Evolutionary conservation across 2,888 invertebrate genomes (phyloP).

Genomic region (Aleiodes alternator): DNA sequence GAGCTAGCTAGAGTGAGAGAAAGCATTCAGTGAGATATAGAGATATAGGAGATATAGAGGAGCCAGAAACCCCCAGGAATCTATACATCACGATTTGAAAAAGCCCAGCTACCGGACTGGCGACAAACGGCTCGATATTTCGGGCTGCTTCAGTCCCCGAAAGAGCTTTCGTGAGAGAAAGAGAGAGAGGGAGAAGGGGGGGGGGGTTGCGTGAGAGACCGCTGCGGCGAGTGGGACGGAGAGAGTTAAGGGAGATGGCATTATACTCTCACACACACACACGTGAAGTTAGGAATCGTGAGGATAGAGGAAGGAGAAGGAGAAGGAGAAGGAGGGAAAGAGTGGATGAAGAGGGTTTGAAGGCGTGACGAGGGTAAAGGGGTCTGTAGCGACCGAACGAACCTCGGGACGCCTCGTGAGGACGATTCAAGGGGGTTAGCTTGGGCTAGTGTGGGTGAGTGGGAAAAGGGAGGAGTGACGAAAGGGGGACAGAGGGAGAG

Average conservation of each 20-base stretch:
- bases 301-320: constrained; percentile 54
- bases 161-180: constrained; percentile 11
- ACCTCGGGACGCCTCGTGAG: constrained; percentile 53
- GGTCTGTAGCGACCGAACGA: constrained; percentile 37
- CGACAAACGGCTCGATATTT: constrained; percentile 71
- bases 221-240: background rate
- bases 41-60: background rate
- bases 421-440: constrained; percentile 41
- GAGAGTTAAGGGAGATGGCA: constrained; percentile 12
- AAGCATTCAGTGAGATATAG: too few relatives aligned
- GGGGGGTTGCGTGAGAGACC: background rate
- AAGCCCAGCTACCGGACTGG: constrained; percentile 22
- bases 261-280: background rate
- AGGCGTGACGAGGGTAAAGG: constrained; percentile 18
- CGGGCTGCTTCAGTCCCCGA: constrained; percentile 71
- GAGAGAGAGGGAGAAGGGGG: background rate
- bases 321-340: constrained; percentile 46
- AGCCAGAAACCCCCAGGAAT: constrained; percentile 13
- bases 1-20: too few relatives aligned
- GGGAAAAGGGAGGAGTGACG: constrained; percentile 44
- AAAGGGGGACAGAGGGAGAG: constrained; percentile 42
- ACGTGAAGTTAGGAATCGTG: constrained; percentile 46
- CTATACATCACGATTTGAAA: constrained; percentile 29
- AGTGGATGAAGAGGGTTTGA: constrained; percentile 23
- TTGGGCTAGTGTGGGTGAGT: constrained; percentile 41